Evolutionary conservation across 1,140 invertebrate genomes (phyloP), one percentile per base, ranked within the genome.

Genomic region (Drosophila subobscura): DNA sequence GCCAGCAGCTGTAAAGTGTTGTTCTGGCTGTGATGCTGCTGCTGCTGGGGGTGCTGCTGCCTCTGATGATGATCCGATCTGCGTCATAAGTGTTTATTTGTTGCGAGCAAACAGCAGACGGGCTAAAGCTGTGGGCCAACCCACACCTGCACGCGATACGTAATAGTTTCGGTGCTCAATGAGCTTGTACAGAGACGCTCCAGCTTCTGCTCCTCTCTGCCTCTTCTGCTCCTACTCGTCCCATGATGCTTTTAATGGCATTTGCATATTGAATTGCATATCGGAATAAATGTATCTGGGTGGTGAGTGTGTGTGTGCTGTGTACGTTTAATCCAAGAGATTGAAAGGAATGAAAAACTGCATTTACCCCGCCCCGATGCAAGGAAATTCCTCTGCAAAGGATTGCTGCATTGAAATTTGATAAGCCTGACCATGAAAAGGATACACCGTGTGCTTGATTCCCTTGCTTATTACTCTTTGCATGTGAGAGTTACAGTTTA

Each of bases 21-120:
- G 46, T 46, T 59, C 23, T 5, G 8, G 23, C 27, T 45, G 3
- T 5, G 16, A 20, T 25, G 25, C 40, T 58, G 41, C 29, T 55
- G 55, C n/a, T 27, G 8, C 49, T 40, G 64, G 29, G n/a, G 20
- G 29, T 67, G 16, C 14, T 53, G 47, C 68, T 67, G 27, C 50
- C 33, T 10, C 10, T 37, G 41, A 50, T 45, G 46, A 50, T 79
- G 79, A 84, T 84, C 77, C 72, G 77, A 85, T 85, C 72, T 76
- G 67, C 55, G 77, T 80, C 72, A 86, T 58, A 85, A 80, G 80
- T 86, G 81, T 77, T 85, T 86, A 80, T 84, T 85, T 85, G 81
- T 79, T 60, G 80, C 72, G 52, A 45, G 80, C 59, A 79, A 76
- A 85, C 79, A 72, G 63, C 42, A 27, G 8, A 16, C 50, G 5